Evolutionary conservation across 2,888 invertebrate species (phyloP), one percentile per base, ranked within the genome.

Genomic region (Papilio protenor): DNA sequence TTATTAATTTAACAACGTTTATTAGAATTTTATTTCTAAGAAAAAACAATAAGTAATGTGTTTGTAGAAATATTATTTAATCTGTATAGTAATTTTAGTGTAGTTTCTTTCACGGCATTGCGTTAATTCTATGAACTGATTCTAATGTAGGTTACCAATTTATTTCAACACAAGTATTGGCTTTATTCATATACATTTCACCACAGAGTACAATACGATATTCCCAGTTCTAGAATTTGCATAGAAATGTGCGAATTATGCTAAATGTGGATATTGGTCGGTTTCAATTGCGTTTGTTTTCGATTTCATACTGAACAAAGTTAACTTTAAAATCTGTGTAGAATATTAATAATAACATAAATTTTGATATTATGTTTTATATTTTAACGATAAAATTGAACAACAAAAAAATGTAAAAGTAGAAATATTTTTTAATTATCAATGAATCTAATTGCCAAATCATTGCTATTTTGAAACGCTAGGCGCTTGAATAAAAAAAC

Each of bases 241-340:
- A 73, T 73, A 73, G 40, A 73, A 73, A 73, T 73, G 59, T 73
- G 73, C 40, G 47, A 73, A 73, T 73, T 73, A 73, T 73, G 64
- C 33, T 33, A 59, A 59, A 45, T 21, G 16, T 45, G 47, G 73
- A 61, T 73, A 73, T 59, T 55, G 73, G 73, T 40, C 21, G 57
- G 21, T 73, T 73, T 47, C 73, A 73, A 73, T 59, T 47, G 73
- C 73, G 18, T 73, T 47, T 73, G 73, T 73, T 73, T 73, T 73
- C 40, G 27, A 52, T 23, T 55, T 52, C 61, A 61, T 27, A 61
- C 27, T 61, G 3, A 27, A 14, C 12, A 23, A 23, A 23, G 5
- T 61, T 23, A 2, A 21, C 21, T n/a, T 59, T 59, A 11, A 21
- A 59, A 23, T 59, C n/a, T 59, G 57, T 21, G 10, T 21, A 21